These are phyloP conservation scores for Eulemur rufifrons DNA, from an alignment of 2,113 vertebrate genomes.

Conservation along the genomic window DNA sequence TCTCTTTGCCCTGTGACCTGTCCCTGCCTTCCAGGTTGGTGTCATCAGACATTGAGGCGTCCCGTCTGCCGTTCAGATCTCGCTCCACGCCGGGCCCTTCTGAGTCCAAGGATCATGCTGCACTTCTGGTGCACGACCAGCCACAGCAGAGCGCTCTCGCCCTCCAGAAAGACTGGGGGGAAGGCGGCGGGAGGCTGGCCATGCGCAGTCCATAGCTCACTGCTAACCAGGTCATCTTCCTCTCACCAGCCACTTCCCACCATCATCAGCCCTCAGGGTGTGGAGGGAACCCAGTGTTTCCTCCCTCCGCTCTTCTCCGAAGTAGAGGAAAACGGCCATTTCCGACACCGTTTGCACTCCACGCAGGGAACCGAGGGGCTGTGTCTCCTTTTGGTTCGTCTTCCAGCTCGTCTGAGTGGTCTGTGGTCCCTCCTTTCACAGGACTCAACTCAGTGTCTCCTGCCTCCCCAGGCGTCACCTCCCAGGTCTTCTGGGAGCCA, in stretches of 20 bases:
- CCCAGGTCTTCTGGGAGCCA: not conserved
- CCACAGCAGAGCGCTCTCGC: fast-evolving
- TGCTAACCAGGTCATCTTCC: fast-evolving
- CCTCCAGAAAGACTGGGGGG: fast-evolving
- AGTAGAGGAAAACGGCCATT: not conserved
- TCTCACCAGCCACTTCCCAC: not conserved
- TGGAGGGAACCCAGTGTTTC: too few species aligned
- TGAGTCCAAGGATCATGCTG: fast-evolving
- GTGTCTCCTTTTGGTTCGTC: fast-evolving
- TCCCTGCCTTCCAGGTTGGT: not conserved
- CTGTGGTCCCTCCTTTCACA: not conserved
- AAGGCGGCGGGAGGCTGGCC: fast-evolving
- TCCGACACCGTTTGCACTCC: fast-evolving
- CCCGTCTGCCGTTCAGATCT: fast-evolving
- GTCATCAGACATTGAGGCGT: not conserved
- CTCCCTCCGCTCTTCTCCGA: not conserved
- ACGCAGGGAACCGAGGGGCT: not conserved
- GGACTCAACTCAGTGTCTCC: not conserved
- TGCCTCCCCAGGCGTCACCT: not conserved
- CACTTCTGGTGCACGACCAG: fast-evolving
- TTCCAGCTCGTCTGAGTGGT: not conserved
- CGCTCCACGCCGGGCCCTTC: not conserved
- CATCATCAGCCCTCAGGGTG: not conserved
- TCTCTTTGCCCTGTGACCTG: not conserved
- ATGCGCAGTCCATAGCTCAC: not conserved